phyloP scores from a whole-genome alignment of 2,113 vertebrate genomes.

The Erpornis zantholeuca region DNA sequence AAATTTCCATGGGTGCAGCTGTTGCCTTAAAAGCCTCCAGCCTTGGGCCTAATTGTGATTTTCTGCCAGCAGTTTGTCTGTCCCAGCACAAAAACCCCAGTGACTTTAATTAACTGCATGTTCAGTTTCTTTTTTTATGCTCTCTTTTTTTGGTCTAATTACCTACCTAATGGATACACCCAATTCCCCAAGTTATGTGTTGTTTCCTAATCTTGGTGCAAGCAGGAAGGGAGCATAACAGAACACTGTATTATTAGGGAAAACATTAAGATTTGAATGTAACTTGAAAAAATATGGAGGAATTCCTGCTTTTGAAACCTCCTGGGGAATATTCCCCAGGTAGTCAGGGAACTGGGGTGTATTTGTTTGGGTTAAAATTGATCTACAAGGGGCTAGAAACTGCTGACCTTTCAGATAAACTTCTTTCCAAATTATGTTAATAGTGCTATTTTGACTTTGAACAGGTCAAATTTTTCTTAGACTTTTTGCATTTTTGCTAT shows the following conservation, averaged over 20 bases:
- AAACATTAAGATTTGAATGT: neutral
- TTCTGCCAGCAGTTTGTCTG: neutral
- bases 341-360: neutral
- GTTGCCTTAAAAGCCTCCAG: neutral
- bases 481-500: neutral
- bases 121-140: neutral
- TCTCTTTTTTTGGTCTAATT: neutral
- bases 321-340: neutral
- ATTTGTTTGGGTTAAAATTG: neutral
- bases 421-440: neutral
- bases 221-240: neutral
- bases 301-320: neutral
- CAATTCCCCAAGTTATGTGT: neutral
- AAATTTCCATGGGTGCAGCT: neutral
- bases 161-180: neutral
- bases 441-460: neutral
- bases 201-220: neutral
- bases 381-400: neutral
- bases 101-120: neutral
- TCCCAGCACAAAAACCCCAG: neutral
- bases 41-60: neutral
- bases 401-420: neutral
- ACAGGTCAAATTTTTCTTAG: neutral
- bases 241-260: neutral
- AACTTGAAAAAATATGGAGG: neutral